Percentiles rank a stretch among this genome's conserved stretches.
phyloP scores from a whole-genome alignment of 2,888 invertebrate genomes.

The Tachina fera region DNA sequence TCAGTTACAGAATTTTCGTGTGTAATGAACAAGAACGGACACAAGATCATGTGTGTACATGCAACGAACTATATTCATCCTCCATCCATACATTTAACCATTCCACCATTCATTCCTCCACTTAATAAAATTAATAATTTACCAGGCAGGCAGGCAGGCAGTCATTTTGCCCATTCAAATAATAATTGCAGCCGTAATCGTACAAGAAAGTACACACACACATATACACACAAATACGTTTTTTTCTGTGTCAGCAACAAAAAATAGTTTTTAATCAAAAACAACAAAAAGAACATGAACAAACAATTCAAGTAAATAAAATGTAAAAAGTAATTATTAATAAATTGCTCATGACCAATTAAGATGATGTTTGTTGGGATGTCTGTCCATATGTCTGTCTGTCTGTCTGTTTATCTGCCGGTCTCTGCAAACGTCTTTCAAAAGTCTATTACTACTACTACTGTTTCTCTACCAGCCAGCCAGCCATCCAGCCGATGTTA shows the following conservation, averaged over 20 bases:
- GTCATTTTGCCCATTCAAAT: slow-evolving; percentile 39
- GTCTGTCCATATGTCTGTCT: slow-evolving; percentile 5
- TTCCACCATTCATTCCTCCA: slow-evolving; percentile 43
- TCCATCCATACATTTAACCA: slow-evolving; percentile 11
- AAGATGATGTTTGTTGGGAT: slow-evolving; percentile 66
- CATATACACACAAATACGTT: not conserved
- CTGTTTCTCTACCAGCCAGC: slow-evolving; percentile 2
- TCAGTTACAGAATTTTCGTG: slow-evolving; percentile 26
- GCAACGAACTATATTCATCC: slow-evolving; percentile 35
- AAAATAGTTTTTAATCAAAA: slow-evolving; percentile 58
- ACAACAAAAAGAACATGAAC: slow-evolving; percentile 55
- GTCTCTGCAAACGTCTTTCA: slow-evolving; percentile 41
- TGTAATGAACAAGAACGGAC: slow-evolving; percentile 9
- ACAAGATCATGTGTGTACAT: slow-evolving; percentile 27
- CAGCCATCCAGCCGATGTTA: slow-evolving; percentile 17
- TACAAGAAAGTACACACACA: not conserved
- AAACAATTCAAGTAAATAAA: slow-evolving; percentile 67
- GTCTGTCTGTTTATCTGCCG: slow-evolving; percentile 22
- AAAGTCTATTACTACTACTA: slow-evolving; percentile 30
- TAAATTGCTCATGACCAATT: slow-evolving; percentile 72
- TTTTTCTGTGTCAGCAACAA: slow-evolving; percentile 12
- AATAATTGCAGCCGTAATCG: slow-evolving; percentile 13
- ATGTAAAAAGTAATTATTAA: slow-evolving; percentile 71
- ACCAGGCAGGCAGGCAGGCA: slow-evolving; percentile 7
- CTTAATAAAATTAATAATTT: slow-evolving; percentile 49